Evolutionary conservation across 2,888 invertebrate genomes (phyloP), one percentile per base, ranked within the genome.

Genomic region (Tuta absoluta): DNA sequence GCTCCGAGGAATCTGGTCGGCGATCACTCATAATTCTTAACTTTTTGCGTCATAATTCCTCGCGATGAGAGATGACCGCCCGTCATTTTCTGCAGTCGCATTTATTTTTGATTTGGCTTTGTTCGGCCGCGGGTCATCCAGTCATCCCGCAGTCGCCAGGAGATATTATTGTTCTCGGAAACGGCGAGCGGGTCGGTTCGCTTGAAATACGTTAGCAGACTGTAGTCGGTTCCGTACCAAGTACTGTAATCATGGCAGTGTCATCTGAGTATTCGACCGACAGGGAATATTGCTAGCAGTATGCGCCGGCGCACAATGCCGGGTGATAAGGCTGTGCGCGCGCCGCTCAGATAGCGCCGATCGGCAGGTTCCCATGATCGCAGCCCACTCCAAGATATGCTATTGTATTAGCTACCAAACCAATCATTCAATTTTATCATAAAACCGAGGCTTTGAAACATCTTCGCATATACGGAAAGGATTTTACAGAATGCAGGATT

Each of bases 361-460:
- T 87, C 85, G 71, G 77, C 75, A 84, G 79, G 81, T 88, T 87
- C 87, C 86, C 86, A 87, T 88, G 86, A 87, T 86, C 81, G 79
- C 72, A 75, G 78, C 77, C 76, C 75, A 71, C 72, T 67, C 70
- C 72, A 72, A 72, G 82, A 85, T 86, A 82, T 76, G 73, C 71
- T 81, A 78, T 81, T 82, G 77, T 78, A 75, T 77, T 71, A 63
- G 65, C 70, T 66, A 64, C 64, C 70, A 70, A 69, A 71, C 68
- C 75, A 69, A 76, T 79, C 75, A 68, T 71, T 75, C 73, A 75
- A 75, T 75, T 74, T 77, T 78, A 78, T 78, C 66, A 63, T 66
- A 63, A 65, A 53, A 63, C 37, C 37, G 41, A 48, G 58, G 33
- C 56, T 62, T 58, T 62, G 19, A 37, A 62, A 62, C 48, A 53